Evolutionary conservation across 2,797 vertebrate genomes (phyloP), one percentile per base, ranked within the genome.

Genomic region (Gymnoscopelus microlampas): DNA sequence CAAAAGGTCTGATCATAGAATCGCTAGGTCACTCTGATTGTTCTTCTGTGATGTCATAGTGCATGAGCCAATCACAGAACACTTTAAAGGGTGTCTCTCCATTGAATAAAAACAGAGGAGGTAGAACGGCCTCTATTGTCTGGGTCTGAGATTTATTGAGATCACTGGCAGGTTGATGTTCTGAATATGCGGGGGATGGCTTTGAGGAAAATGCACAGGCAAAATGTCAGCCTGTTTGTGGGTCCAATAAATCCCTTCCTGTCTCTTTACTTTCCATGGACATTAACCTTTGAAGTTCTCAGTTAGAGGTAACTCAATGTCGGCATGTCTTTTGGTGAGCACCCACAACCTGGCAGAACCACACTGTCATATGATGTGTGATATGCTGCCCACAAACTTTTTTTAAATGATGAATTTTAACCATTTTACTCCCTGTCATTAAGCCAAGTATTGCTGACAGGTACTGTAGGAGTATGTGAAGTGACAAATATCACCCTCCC

Each of bases 141-240:
- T 23, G 57, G 69, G 69, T 60, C 66, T 2, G 47, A 70, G 67
- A 82, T 78, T 76, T 80, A 81, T 79, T 61, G 48, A 44, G 60
- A 65, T 10, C 57, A 6, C 66, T 29, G 26, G 63, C 61, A 59
- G 58, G 63, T 56, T 69, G 67, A 19, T 63, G 73, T 71, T 55
- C 74, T 0, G 12, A 67, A 63, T 63, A 58, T 50, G 69, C 66
- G 65, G 64, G 53, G 14, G 69, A 73, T 57, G 56, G 60, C 58
- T 85, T 71, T 73, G 60, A 76, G 72, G 19, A 35, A 54, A 58
- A 68, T 8, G 26, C 13, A 1, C 23, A 35, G 72, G 63, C 71
- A 82, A 68, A 80, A 50, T 39, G 64, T 70, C 63, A 26, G 65
- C n/a, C 53, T 47, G 66, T 74, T 81, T 81, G 70, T 64, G 51